Percentiles rank a stretch among this genome's conserved stretches.
These are phyloP conservation scores for Arrhopalites spinosus DNA, from an alignment of 2,888 invertebrate genomes.

Conservation along the genomic window DNA sequence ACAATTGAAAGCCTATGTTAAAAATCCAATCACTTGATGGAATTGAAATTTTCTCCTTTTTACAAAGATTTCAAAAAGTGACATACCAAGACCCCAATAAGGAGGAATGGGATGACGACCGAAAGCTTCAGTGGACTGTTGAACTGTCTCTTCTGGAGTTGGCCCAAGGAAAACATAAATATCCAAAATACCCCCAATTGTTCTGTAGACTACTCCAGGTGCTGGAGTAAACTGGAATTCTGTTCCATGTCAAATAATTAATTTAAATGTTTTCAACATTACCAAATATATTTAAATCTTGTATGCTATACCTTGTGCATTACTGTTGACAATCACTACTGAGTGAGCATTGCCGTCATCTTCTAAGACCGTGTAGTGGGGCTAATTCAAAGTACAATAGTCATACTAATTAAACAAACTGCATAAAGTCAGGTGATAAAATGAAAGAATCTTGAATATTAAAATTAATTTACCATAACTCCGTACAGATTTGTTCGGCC, in stretches of 20 bases:
- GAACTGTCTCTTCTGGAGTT: slow-evolving; percentile 69
- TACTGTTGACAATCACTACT: slow-evolving; percentile 78
- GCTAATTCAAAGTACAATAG: slow-evolving; percentile 63
- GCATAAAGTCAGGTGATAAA: background rate
- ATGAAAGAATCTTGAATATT: too few relatives aligned
- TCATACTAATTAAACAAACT: background rate
- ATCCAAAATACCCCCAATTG: slow-evolving; percentile 80
- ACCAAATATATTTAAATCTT: background rate
- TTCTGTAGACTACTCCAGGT: slow-evolving; percentile 80
- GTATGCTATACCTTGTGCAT: slow-evolving; percentile 73
- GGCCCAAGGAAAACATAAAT: slow-evolving; percentile 80
- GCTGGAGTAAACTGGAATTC: slow-evolving; percentile 79
- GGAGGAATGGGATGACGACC: slow-evolving; percentile 82
- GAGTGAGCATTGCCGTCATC: slow-evolving; percentile 73
- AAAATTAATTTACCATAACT: slow-evolving; percentile 20
- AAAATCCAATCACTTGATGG: slow-evolving; percentile 90
- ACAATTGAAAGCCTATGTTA: slow-evolving; percentile 84
- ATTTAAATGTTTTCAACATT: background rate
- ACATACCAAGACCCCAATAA: slow-evolving; percentile 86
- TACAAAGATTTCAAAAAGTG: too few relatives aligned
- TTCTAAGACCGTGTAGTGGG: slow-evolving; percentile 78
- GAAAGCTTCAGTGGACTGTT: slow-evolving; percentile 70
- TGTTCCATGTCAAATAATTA: slow-evolving; percentile 59
- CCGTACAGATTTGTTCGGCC: slow-evolving; percentile 49
- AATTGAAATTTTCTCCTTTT: too few relatives aligned